Base-by-base conservation (phyloP, 2,797 vertebrate species). In the Oceanodroma leucorhoa region DNA sequence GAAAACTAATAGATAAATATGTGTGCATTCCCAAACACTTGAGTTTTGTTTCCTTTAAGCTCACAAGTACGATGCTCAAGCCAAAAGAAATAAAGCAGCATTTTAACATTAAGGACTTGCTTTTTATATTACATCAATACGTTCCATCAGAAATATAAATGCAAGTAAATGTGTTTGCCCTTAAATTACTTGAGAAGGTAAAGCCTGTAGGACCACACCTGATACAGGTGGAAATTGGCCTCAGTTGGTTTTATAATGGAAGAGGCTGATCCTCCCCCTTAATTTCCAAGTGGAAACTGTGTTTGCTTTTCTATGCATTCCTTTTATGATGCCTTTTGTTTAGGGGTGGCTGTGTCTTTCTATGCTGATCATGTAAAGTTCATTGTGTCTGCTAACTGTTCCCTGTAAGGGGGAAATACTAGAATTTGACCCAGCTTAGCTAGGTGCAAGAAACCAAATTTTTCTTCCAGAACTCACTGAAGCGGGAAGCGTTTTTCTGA, bases 1-100 rank as follows among this genome's bases (percentile, higher is more conserved):
- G 79, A 86, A 91, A 88, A 70, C 76, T 82, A 66, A 90, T 43
- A 88, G 83, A 83, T 84, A 91, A 96, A 76, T 92, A 81, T 18
- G n/a, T 46, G 32, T 72, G 32, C 30, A 41, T 95, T 95, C 87
- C 57, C 65, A 93, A 87, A 81, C 21, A 45, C 50, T 91, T 73
- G 48, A 69, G 50, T 62, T 90, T 78, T 86, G 60, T 96, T 97
- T 95, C 75, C 65, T 67, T 83, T 92, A 80, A n/a, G 53, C 27
- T 92, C 34, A 14, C 48, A 75, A 80, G 19, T 75, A 50, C 19
- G 54, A 83, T 60, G 26, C 21, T 67, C n/a, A 77, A 75, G 78
- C 71, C 78, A 94, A 94, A 94, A 90, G 34, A 70, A 92, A 87
- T n/a, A 43, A 62, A 87, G 10, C 43, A 58, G 8, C 9, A 54